Base-by-base conservation (phyloP, 1,140 invertebrate genomes). In the Camponotus vicinus region DNA sequence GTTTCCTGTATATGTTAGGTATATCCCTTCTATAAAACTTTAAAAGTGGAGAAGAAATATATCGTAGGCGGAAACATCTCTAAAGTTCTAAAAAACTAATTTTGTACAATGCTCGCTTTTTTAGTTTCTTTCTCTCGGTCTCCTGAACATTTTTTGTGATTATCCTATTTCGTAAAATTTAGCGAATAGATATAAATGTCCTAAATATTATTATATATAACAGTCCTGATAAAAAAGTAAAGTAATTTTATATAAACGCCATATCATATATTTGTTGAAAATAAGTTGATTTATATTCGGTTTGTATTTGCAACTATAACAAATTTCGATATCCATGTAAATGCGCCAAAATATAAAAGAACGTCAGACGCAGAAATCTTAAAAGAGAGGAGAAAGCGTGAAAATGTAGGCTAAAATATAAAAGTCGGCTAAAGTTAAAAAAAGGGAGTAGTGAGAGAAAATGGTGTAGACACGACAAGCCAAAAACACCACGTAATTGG, bases 391-490 rank as follows among this genome's bases (percentile, higher is more conserved):
- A 52, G 4, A 42, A 42, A 63, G 59, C 40, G 40, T 6, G 21
- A 42, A 57, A 77, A 42, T 6, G 21, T 15, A 32, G 55, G 27
- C 27, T 27, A 27, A 27, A 27, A 32, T 32, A 77, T 18, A n/a
- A 77, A 63, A 27, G 15, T 1, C 9, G 15, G 7, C 37, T 42
- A 9, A 63, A 77, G 61, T 0, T n/a, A 15, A 34, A 42, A 32
- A 42, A 3, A 42, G 7, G 40, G n/a, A 3, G 15, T 34, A n/a
- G 3, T 75, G 7, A 27, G 63, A 77, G 11, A 63, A 32, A 21
- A 32, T 76, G 9, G 32, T 21, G 15, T 63, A 63, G 55, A 77
- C 27, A 40, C 45, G n/a, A 2, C 52, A 75, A 75, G 57, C 27
- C 27, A 32, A 34, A 11, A 40, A 63, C 42, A 11, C 18, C 34